Evolutionary conservation across 2,113 vertebrate genomes (phyloP).

Genomic region (Chloebia gouldiae): DNA sequence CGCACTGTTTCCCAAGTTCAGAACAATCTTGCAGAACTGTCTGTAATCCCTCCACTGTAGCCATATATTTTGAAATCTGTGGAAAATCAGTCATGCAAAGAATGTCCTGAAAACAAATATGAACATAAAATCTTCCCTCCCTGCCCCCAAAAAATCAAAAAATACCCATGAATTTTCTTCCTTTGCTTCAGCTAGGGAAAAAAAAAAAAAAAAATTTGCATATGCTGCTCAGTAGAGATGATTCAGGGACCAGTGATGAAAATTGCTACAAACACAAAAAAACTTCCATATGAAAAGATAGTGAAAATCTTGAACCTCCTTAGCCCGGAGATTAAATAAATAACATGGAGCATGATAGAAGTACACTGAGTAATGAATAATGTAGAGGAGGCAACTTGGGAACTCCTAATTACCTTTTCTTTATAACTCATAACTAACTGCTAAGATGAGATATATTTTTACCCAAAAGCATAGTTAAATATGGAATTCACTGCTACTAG

Average conservation of each 20-base stretch:
- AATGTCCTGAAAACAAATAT: background rate
- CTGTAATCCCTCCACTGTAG: background rate
- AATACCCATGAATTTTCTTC: background rate
- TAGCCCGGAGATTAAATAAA: background rate
- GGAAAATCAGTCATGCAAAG: background rate
- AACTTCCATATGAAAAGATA: background rate
- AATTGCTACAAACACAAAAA: background rate
- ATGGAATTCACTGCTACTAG: background rate
- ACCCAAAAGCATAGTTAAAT: constrained; percentile 1
- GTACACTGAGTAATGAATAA: background rate
- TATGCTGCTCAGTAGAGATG: background rate
- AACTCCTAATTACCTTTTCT: background rate
- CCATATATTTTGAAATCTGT: background rate
- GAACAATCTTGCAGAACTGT: background rate
- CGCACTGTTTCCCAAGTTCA: background rate
- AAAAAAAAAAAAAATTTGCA: background rate
- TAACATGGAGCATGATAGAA: background rate
- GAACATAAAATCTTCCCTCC: background rate
- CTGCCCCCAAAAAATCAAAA: background rate
- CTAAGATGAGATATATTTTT: background rate
- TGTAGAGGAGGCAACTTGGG: background rate
- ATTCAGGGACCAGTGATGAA: background rate
- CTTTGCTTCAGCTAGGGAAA: background rate
- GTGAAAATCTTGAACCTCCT: background rate
- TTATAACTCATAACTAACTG: background rate